Evolutionary conservation across 2,113 vertebrate genomes (phyloP).

Genomic region (Pungitius pungitius): DNA sequence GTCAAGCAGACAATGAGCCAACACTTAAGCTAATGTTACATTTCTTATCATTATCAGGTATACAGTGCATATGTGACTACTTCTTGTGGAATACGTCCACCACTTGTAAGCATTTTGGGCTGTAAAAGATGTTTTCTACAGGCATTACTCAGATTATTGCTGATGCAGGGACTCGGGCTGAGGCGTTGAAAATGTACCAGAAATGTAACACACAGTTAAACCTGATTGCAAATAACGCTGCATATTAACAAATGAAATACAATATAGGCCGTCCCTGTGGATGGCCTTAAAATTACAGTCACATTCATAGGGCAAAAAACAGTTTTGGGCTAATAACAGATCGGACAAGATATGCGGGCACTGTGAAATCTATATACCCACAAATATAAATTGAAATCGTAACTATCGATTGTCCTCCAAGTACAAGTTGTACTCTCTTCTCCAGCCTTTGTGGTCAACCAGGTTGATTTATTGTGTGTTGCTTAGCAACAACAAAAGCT

Average conservation of each 20-base stretch:
- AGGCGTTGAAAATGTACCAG: not conserved
- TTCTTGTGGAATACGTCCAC: not conserved
- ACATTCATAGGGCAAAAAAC: not conserved
- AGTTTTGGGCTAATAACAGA: not conserved
- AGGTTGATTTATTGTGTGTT: slow-evolving; percentile 11
- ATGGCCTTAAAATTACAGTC: not conserved
- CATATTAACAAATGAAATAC: not conserved
- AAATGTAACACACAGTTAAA: not conserved
- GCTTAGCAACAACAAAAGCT: slow-evolving; percentile 19
- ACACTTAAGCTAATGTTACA: not conserved
- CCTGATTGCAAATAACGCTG: not conserved
- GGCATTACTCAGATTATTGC: slow-evolving; percentile 7
- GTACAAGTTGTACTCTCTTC: not conserved
- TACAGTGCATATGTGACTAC: not conserved
- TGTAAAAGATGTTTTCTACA: not conserved
- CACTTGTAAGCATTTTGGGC: not conserved
- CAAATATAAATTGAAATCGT: not conserved
- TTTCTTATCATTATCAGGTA: not conserved
- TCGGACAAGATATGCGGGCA: not conserved
- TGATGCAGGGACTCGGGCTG: slow-evolving; percentile 11
- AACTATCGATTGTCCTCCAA: slow-evolving; percentile 21
- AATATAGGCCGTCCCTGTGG: not conserved
- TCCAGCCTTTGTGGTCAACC: slow-evolving; percentile 11
- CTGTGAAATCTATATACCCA: not conserved
- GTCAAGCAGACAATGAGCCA: not conserved